Evolutionary conservation across 2,113 vertebrate species (phyloP).

Genomic region (Colaptes auratus): DNA sequence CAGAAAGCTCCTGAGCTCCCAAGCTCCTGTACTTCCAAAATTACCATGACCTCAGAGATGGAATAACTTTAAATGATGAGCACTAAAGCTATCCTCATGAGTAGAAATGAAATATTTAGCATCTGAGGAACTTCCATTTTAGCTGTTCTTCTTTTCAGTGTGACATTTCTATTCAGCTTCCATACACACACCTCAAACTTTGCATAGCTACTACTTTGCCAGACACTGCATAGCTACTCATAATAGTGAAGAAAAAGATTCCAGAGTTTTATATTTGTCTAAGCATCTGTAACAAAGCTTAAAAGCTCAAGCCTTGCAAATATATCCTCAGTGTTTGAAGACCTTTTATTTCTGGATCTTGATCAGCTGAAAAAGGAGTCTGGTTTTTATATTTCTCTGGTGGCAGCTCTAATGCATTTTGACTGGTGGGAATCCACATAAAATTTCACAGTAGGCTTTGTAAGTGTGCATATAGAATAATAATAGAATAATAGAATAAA

Average conservation of each 20-base stretch:
- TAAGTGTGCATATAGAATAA: background rate
- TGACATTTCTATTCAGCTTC: background rate
- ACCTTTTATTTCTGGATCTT: conserved; percentile 17
- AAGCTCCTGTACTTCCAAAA: background rate
- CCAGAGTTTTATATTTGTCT: conserved; percentile 30
- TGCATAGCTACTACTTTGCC: background rate
- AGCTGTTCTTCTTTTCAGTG: conserved; percentile 10
- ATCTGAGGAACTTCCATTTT: conserved; percentile 34
- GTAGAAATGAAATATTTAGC: conserved; percentile 52
- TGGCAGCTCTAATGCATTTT: background rate
- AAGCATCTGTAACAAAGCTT: background rate
- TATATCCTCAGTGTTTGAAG: background rate
- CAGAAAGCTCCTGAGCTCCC: background rate
- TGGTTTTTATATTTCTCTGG: conserved; percentile 2
- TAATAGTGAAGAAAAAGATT: background rate
- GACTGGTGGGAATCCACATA: background rate
- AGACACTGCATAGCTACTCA: background rate
- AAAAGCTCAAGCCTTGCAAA: conserved; percentile 5
- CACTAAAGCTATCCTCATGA: conserved; percentile 33
- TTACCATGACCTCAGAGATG: background rate
- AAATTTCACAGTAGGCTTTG: background rate
- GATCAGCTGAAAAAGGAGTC: conserved; percentile 5
- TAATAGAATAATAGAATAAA: no score
- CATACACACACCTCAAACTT: background rate
- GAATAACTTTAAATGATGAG: conserved; percentile 34